Base-by-base conservation (phyloP, 2,797 vertebrate species). In the Sphaeramia orbicularis region DNA sequence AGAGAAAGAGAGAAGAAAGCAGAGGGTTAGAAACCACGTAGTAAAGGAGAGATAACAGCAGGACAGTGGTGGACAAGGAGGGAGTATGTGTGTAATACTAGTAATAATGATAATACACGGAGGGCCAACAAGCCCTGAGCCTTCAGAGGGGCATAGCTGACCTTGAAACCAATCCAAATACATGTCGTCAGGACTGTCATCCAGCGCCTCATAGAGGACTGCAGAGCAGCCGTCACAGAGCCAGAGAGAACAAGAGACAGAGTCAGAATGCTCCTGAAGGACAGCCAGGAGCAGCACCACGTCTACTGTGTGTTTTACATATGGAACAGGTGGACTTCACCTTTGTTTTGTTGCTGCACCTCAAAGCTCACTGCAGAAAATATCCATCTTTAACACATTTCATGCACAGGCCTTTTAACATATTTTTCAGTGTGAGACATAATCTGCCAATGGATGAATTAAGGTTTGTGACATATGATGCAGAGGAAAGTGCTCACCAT, bases 151-250 rank as follows among this genome's bases (percentile, higher is more conserved):
- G 68, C 78, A 84, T 91, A 88, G 74, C 94, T 94, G 93, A 95
- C 93, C 94, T 94, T 93, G 90, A 91, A 92, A 94, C 93, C 91
- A 94, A 81, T 95, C 94, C 93, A 93, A 85, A 94, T 93, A 94
- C 88, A 93, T 90, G 91, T 94, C 92, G 78, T 94, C 93, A 71
- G 91, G 90, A 88, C 93, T 92, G 93, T 93, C 91, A 37, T 94
- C 94, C 91, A 89, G 87, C 75, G 81, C 85, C 90, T 95, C 94
- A 91, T 91, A 92, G 83, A 94, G 90, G 70, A 92, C 94, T 94
- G 89, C 84, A 65, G 81, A 80, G 81, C 90, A 84, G 89, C 90
- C 86, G 77, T 76, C 86, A 70, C 72, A 66, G 68, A 65, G 72
- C 66, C 73, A 45, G 72, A 85, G 72, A 84, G 76, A 92, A 93